A percentile compares a stretch with the other conserved stretches of the same genome.
These are phyloP conservation scores for Drosophila yakuba DNA, from an alignment of 1,140 invertebrate genomes.

Conservation along the genomic window DNA sequence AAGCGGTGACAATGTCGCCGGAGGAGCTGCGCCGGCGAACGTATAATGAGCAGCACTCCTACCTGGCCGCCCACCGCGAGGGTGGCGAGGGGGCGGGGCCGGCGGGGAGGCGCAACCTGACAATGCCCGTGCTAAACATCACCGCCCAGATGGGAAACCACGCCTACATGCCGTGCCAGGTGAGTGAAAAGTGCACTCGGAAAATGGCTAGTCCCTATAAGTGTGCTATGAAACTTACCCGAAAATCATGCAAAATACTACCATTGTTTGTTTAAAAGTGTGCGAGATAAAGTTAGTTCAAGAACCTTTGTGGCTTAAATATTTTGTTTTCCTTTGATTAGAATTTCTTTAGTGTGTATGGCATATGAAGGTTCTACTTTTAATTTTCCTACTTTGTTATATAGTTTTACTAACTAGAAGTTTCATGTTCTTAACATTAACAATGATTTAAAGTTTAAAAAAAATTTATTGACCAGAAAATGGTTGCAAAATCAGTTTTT, in stretches of 20 bases:
- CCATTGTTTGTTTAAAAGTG: no score
- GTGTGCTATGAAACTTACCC: neutral
- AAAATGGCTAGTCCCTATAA: neutral
- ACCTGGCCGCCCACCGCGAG: conserved; percentile 58
- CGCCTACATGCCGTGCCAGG: conserved; percentile 94
- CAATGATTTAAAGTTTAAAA: no score
- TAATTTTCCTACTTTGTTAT: no score
- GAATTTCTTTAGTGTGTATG: no score
- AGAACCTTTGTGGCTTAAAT: no score
- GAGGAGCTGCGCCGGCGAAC: conserved; percentile 63
- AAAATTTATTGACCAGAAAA: no score
- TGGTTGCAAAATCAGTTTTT: no score
- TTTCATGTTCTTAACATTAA: no score
- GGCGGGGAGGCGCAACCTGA: conserved; percentile 58
- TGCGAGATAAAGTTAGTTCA: no score
- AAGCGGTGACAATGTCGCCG: conserved; percentile 60
- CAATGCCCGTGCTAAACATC: conserved; percentile 87
- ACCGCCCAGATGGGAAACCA: conserved; percentile 94
- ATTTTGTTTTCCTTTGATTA: no score
- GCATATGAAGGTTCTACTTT: no score
- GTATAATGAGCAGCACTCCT: conserved; percentile 77
- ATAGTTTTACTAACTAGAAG: neutral
- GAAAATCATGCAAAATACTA: no score
- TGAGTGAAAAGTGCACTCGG: conserved; percentile 69
- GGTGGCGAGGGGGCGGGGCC: conserved; percentile 17